A percentile compares a stretch with the other conserved stretches of the same genome.
These are phyloP conservation scores for Podocnemis expansa DNA, from an alignment of 2,113 vertebrate species.

Conservation along the genomic window DNA sequence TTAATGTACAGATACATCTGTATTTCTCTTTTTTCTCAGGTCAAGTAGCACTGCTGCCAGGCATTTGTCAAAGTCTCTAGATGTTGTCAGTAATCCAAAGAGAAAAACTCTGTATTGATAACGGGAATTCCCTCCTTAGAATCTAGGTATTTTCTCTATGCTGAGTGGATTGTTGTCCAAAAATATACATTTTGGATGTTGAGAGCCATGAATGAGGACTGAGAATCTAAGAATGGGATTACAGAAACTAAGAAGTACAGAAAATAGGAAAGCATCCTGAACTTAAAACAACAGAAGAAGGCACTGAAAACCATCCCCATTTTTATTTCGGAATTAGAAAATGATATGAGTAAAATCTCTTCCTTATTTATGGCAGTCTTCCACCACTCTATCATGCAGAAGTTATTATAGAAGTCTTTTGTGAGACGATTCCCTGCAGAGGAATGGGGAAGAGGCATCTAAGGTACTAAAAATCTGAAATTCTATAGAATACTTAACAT, in stretches of 20 bases:
- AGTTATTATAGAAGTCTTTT: not conserved
- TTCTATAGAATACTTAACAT: not conserved
- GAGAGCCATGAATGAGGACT: not conserved
- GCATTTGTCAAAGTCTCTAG: too few species aligned
- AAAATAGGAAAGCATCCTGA: too few species aligned
- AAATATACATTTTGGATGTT: not conserved
- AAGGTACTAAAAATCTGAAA: not conserved
- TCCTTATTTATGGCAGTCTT: not conserved
- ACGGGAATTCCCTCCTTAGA: not conserved
- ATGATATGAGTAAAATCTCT: too few species aligned
- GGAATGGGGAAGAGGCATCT: not conserved
- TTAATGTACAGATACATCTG: too few species aligned
- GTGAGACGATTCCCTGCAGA: not conserved
- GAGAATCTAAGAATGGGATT: not conserved
- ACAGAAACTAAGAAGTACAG: too few species aligned
- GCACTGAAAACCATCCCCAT: not conserved
- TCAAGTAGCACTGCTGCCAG: too few species aligned
- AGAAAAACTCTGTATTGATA: not conserved
- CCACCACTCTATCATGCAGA: not conserved
- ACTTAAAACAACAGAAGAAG: not conserved
- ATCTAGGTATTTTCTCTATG: not conserved
- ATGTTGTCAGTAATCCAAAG: too few species aligned
- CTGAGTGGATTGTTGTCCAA: not conserved
- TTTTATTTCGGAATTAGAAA: too few species aligned
- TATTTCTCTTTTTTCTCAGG: too few species aligned